Percentiles rank a stretch among this genome's conserved stretches.
These are phyloP conservation scores for Cynaeus angustus DNA, from an alignment of 2,888 invertebrate species.

Conservation along the genomic window DNA sequence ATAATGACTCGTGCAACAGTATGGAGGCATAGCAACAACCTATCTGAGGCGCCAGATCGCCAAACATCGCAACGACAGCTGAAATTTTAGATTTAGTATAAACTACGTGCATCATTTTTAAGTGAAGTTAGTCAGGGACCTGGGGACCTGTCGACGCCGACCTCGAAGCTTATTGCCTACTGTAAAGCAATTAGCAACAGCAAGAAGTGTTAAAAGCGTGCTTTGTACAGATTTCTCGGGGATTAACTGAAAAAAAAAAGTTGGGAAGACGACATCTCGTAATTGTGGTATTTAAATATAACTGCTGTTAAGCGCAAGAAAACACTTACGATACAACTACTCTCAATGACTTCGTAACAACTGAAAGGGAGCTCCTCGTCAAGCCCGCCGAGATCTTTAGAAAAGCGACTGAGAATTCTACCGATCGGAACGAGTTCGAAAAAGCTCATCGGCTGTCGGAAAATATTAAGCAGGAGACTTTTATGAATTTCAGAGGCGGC, in stretches of 20 bases:
- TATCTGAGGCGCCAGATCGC: slow-evolving; percentile 74
- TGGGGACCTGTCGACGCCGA: not conserved
- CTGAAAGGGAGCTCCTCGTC: slow-evolving; percentile 77
- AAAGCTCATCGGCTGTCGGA: slow-evolving; percentile 80
- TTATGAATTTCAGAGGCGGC: slow-evolving; percentile 78
- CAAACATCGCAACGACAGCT: slow-evolving; percentile 73
- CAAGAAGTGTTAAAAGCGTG: slow-evolving; percentile 27
- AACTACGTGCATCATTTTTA: not conserved
- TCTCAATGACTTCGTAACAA: slow-evolving; percentile 70
- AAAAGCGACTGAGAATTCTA: slow-evolving; percentile 80
- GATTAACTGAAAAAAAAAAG: slow-evolving; percentile 18
- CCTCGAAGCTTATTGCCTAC: slow-evolving; percentile 28
- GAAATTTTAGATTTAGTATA: slow-evolving; percentile 63
- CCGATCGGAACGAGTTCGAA: slow-evolving; percentile 82
- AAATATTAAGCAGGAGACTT: slow-evolving; percentile 74
- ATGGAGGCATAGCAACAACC: slow-evolving; percentile 80
- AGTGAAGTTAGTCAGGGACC: not conserved
- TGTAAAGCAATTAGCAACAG: slow-evolving; percentile 23
- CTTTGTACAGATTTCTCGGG: slow-evolving; percentile 10
- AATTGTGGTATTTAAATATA: slow-evolving; percentile 59
- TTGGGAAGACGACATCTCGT: too few relatives aligned
- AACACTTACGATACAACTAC: slow-evolving; percentile 69
- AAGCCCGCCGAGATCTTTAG: slow-evolving; percentile 79
- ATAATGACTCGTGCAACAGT: slow-evolving; percentile 75
- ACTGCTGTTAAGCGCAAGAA: slow-evolving; percentile 58